A percentile compares a stretch with the other conserved stretches of the same genome.
Conservation (phyloP, 1,140 invertebrate species). For the Samia ricini region DNA sequence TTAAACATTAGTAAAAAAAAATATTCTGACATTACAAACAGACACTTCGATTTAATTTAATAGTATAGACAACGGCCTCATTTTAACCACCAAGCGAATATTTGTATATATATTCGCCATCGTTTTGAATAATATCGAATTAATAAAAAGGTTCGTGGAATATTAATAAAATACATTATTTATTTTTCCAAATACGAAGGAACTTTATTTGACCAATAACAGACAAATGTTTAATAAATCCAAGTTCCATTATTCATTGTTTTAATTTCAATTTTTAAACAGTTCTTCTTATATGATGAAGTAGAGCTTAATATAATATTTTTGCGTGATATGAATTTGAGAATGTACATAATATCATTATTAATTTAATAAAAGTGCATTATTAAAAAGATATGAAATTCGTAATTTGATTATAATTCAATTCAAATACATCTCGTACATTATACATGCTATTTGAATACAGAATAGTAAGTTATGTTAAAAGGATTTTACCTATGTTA, state of each 20-base stretch:
- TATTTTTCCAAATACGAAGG: conserved; percentile 52
- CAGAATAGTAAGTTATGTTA: conserved; percentile 60
- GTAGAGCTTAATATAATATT: conserved; percentile 45
- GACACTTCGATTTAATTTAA: too few relatives aligned
- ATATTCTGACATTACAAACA: too few relatives aligned
- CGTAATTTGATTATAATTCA: conserved; percentile 37
- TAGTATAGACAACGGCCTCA: too few relatives aligned
- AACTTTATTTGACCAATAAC: conserved; percentile 74
- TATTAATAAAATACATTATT: conserved; percentile 11
- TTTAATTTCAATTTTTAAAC: conserved; percentile 20
- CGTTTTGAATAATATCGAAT: background rate
- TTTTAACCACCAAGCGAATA: background rate
- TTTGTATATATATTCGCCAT: background rate
- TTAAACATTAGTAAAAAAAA: too few relatives aligned
- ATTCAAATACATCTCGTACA: conserved; percentile 44
- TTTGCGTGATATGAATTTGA: conserved; percentile 56
- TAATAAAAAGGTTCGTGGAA: background rate
- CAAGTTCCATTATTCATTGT: conserved; percentile 34
- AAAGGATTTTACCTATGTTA: conserved; percentile 62
- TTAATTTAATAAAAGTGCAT: conserved; percentile 54
- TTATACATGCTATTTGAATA: conserved; percentile 40
- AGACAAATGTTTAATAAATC: conserved; percentile 51
- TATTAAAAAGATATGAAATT: conserved; percentile 49
- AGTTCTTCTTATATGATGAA: conserved; percentile 34
- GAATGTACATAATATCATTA: conserved; percentile 27